Evolutionary conservation across 2,888 invertebrate species (phyloP).

Genomic region (Tetramorium bicarinatum): DNA sequence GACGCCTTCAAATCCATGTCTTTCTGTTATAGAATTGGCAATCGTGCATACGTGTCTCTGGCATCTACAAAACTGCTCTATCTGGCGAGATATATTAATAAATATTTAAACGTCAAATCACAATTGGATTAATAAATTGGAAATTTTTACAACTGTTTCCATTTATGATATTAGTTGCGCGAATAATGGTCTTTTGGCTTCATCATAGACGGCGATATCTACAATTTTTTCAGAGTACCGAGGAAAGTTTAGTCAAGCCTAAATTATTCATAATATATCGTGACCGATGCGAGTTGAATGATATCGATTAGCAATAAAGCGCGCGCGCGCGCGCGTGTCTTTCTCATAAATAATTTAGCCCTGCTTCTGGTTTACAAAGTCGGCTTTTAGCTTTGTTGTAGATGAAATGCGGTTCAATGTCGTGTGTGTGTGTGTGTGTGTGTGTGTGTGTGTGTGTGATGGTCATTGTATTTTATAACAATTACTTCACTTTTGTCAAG

Average conservation of each 20-base stretch:
- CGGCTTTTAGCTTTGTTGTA: not conserved
- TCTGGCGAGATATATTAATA: not conserved
- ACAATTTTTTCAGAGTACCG: not conserved
- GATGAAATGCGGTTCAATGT: slow-evolving; percentile 23
- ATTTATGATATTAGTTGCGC: not conserved
- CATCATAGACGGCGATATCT: not conserved
- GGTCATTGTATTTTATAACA: slow-evolving; percentile 10
- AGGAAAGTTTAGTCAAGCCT: not conserved
- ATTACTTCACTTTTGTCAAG: slow-evolving; percentile 9
- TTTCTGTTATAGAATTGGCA: not conserved
- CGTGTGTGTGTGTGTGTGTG: not conserved
- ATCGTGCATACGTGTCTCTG: not conserved
- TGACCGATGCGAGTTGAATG: slow-evolving; percentile 28
- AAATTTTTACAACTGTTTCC: not conserved
- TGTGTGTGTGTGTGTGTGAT: not conserved
- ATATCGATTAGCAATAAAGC: slow-evolving; percentile 31
- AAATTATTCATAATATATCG: slow-evolving; percentile 30
- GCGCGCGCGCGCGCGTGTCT: slow-evolving; percentile 52
- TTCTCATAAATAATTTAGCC: slow-evolving; percentile 48
- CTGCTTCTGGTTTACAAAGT: slow-evolving; percentile 20
- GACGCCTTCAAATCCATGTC: not conserved
- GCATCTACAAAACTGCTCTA: not conserved
- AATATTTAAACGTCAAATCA: slow-evolving; percentile 2
- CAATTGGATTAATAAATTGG: not conserved
- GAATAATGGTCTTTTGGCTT: not conserved